phyloP scores from a whole-genome alignment of 2,797 vertebrate genomes.

The Leucoraja ocellata region DNA sequence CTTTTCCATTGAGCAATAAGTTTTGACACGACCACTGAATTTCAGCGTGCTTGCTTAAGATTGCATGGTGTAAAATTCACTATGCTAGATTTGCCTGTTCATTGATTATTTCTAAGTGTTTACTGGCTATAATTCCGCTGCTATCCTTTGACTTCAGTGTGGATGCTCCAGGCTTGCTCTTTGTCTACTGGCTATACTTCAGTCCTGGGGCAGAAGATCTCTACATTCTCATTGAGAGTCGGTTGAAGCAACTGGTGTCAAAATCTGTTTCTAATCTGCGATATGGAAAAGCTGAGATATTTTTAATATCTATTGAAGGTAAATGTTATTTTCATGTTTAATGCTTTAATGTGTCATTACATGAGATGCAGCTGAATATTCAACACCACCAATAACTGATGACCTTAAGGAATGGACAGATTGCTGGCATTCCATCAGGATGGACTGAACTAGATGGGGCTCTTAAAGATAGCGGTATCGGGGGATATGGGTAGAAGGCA shows the following conservation, averaged over 20 bases:
- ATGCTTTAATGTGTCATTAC: not conserved
- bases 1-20: not conserved
- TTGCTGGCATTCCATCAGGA: too few relatives aligned
- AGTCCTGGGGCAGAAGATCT: not conserved
- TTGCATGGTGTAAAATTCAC: not conserved
- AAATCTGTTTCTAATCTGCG: slow-evolving; percentile 5
- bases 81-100: not conserved
- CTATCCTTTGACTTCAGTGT: not conserved
- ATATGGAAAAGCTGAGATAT: not conserved
- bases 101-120: not conserved
- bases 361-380: too few relatives aligned
- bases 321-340: not conserved
- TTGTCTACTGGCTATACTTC: not conserved
- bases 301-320: not conserved
- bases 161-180: not conserved
- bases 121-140: not conserved
- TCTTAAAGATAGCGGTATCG: too few relatives aligned
- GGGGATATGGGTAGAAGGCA: too few relatives aligned
- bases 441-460: too few relatives aligned
- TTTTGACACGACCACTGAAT: not conserved
- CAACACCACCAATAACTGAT: too few relatives aligned
- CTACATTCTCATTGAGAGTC: not conserved
- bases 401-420: too few relatives aligned
- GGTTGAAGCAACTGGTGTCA: not conserved
- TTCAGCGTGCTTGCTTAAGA: not conserved